A percentile compares a stretch with the other conserved stretches of the same genome.
phyloP scores from a whole-genome alignment of 2,113 vertebrate genomes.

The Nannospalax galili region DNA sequence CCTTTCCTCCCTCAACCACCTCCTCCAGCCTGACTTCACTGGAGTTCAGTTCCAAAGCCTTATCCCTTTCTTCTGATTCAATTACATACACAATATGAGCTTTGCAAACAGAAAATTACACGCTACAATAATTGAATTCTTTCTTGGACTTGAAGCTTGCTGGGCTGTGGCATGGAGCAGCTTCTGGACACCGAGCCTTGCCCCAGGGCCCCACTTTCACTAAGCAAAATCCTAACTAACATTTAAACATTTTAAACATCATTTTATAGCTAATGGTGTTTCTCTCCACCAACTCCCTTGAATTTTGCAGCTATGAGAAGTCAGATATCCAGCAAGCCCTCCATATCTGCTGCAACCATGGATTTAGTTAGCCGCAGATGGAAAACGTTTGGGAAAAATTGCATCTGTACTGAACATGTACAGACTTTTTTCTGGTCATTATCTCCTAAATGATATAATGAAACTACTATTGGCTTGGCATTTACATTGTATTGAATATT shows the following conservation, averaged over 20 bases:
- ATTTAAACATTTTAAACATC: slow-evolving; percentile 53
- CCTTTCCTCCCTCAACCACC: not conserved
- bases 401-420: not conserved
- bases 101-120: slow-evolving; percentile 81
- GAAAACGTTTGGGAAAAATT: not conserved
- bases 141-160: slow-evolving; percentile 67
- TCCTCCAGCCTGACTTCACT: not conserved
- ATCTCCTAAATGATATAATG: not conserved
- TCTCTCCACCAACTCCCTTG: not conserved
- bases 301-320: not conserved
- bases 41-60: slow-evolving; percentile 62
- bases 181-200: slow-evolving; percentile 36
- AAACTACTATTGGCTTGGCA: not conserved
- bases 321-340: not conserved
- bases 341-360: not conserved
- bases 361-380: not conserved
- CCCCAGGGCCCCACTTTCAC: slow-evolving; percentile 44
- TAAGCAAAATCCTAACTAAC: slow-evolving; percentile 48
- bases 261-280: slow-evolving; percentile 17
- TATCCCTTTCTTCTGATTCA: slow-evolving; percentile 80
- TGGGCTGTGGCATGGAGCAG: slow-evolving; percentile 37
- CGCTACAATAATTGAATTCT: slow-evolving; percentile 78
- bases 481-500: not conserved
- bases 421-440: not conserved
- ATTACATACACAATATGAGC: slow-evolving; percentile 78